Conservation (phyloP, 2,888 invertebrate genomes). For the Urechis unicinctus region DNA sequence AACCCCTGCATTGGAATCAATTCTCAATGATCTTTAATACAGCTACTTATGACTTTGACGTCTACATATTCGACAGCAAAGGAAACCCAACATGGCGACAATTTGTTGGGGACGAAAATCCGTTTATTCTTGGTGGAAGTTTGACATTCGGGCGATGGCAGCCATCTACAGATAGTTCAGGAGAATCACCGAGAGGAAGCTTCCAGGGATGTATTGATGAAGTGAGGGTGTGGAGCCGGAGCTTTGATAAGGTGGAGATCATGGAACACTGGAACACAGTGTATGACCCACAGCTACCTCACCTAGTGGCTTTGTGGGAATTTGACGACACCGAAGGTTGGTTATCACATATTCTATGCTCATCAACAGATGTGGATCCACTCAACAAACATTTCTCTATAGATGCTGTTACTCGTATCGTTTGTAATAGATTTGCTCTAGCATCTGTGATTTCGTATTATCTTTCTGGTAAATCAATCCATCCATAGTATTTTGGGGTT, state of each 20-base stretch:
- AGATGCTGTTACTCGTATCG: no score
- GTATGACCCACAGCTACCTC: conserved; percentile 4
- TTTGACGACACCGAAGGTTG: conserved; percentile 8
- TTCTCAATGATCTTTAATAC: conserved; percentile 12
- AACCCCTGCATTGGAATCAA: conserved; percentile 18
- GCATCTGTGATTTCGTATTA: no score
- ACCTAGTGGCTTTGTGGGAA: conserved; percentile 6
- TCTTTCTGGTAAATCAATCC: no score
- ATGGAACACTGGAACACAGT: conserved; percentile 18
- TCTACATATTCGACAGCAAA: conserved; percentile 5
- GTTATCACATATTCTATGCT: no score
- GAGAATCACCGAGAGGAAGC: background rate
- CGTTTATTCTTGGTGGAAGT: no score
- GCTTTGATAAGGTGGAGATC: conserved; percentile 12
- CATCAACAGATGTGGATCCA: no score
- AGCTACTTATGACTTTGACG: background rate
- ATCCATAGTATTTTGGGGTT: no score
- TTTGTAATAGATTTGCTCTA: no score
- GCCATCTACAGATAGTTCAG: conserved; percentile 12
- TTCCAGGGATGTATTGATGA: conserved; percentile 25
- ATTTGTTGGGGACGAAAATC: no score
- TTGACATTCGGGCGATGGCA: conserved; percentile 22
- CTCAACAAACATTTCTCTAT: no score
- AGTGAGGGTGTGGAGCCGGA: conserved; percentile 20
- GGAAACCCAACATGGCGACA: background rate